These are phyloP conservation scores for Steatornis caripensis DNA, from an alignment of 2,113 vertebrate species.

Conservation along the genomic window DNA sequence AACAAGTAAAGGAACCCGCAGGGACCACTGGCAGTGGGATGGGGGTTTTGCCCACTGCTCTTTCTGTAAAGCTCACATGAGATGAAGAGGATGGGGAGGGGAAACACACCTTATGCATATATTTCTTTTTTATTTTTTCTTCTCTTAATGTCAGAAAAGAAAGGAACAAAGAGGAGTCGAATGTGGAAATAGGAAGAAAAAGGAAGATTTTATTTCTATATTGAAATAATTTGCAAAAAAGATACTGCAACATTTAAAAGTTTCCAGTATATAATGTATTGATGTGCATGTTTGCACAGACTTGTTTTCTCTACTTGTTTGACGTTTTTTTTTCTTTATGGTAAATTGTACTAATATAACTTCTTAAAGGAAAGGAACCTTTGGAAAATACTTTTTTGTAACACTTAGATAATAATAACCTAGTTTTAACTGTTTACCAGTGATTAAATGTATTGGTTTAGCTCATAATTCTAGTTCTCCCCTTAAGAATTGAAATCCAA, in stretches of 20 bases:
- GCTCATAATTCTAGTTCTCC: neutral
- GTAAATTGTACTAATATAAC: neutral
- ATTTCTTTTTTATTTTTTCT: neutral
- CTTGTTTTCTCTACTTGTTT: neutral
- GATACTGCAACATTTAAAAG: neutral
- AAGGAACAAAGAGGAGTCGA: neutral
- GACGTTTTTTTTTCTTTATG: neutral
- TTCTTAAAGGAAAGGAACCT: neutral
- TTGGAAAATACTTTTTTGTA: neutral
- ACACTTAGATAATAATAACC: neutral
- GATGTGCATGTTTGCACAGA: neutral
- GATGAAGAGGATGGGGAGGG: neutral
- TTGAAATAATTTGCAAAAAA: neutral
- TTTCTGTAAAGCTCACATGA: neutral
- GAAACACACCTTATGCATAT: neutral
- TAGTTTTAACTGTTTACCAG: neutral
- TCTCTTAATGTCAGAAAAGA: neutral
- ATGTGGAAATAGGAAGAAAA: neutral
- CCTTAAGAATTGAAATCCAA: neutral
- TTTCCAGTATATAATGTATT: neutral
- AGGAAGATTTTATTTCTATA: neutral
- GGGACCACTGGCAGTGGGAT: rapidly evolving
- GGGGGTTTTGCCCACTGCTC: neutral
- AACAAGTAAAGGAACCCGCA: neutral
- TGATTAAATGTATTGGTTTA: neutral